Percentiles rank a stretch among this genome's conserved stretches.
Conservation (phyloP, 1,140 invertebrate genomes). For the Diabrotica virgifera region DNA sequence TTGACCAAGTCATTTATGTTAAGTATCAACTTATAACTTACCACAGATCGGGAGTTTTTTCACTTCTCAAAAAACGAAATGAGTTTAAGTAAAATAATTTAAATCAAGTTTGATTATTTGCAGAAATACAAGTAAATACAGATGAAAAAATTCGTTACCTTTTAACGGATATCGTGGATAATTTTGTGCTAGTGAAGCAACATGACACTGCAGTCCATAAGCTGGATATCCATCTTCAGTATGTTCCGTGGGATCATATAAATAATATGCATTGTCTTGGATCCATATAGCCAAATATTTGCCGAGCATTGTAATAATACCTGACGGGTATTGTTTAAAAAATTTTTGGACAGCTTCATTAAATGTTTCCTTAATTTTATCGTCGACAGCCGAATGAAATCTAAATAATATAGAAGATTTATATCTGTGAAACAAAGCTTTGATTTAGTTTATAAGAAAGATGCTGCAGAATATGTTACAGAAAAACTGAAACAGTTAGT, state of each 20-base stretch:
- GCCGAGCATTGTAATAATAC: constrained; percentile 26
- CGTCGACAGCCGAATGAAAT: constrained; percentile 14
- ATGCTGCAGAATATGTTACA: too few relatives aligned
- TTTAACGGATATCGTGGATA: neutral
- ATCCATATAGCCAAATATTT: constrained; percentile 32
- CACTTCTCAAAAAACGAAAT: too few relatives aligned
- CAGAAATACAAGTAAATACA: too few relatives aligned
- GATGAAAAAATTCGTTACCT: neutral
- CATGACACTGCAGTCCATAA: constrained; percentile 32
- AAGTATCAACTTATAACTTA: too few relatives aligned
- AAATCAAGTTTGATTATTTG: too few relatives aligned
- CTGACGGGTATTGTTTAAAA: constrained; percentile 25
- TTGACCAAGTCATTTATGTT: too few relatives aligned
- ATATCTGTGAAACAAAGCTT: too few relatives aligned
- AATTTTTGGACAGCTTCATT: constrained; percentile 28
- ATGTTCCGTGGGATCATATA: constrained; percentile 43
- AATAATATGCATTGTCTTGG: constrained; percentile 32
- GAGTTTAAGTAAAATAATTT: too few relatives aligned
- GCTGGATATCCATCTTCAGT: constrained; percentile 27
- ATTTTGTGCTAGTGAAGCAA: neutral
- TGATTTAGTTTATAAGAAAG: too few relatives aligned
- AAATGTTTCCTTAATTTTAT: constrained; percentile 24
- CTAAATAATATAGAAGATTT: neutral
- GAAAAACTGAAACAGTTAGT: too few relatives aligned
- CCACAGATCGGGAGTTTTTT: too few relatives aligned